Conservation (phyloP, 2,888 invertebrate genomes). For the Callinectes sapidus region DNA sequence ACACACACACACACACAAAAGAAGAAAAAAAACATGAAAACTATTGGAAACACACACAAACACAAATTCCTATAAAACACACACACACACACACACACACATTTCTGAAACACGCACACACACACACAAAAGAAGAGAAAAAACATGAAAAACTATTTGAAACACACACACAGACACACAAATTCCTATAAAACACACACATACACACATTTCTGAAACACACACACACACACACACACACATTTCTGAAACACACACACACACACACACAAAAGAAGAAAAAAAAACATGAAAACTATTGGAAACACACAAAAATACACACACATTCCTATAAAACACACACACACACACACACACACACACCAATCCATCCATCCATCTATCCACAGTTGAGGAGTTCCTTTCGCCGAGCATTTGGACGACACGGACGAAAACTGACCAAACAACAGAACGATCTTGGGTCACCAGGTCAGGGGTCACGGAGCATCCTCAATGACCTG, state of each 20-base stretch:
- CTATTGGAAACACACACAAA: not conserved
- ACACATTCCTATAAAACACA: not conserved
- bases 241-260: not conserved
- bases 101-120: too few species aligned
- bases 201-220: not conserved
- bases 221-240: conserved; percentile 20
- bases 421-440: conserved; percentile 65
- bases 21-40: not conserved
- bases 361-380: not conserved
- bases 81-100: conserved; percentile 9
- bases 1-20: conserved; percentile 42
- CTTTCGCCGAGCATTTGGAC: conserved; percentile 65
- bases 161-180: conserved; percentile 5
- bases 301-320: not conserved
- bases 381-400: conserved; percentile 63
- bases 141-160: too few species aligned
- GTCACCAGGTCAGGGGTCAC: not conserved
- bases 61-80: too few species aligned
- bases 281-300: not conserved
- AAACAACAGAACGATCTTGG: conserved; percentile 48
- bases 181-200: not conserved
- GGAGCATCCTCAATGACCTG: conserved; percentile 47
- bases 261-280: too few species aligned
- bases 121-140: too few species aligned
- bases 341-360: too few species aligned